phyloP scores from a whole-genome alignment of 2,797 vertebrate species.

The Gymnopithys bicolor region DNA sequence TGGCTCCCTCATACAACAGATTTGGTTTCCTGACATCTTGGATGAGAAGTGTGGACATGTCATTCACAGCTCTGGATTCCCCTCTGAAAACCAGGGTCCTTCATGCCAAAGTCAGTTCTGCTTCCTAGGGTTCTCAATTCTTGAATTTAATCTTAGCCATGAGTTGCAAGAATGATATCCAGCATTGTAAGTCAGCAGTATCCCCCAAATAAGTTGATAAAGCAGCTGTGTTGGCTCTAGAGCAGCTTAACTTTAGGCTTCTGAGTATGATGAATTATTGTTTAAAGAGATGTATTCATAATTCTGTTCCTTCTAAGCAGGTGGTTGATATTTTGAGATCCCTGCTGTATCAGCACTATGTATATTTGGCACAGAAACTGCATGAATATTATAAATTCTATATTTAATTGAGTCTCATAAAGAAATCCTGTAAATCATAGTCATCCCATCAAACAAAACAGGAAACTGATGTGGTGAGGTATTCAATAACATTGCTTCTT shows the following conservation, averaged over 20 bases:
- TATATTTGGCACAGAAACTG: conserved; percentile 66
- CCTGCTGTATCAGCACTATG: conserved; percentile 68
- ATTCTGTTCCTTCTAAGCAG: conserved; percentile 62
- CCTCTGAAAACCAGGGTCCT: not conserved
- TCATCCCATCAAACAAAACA: conserved; percentile 51
- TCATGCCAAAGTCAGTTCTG: not conserved
- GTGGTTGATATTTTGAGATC: conserved; percentile 70
- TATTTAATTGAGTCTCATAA: conserved; percentile 61
- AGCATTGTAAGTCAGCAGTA: conserved; percentile 30
- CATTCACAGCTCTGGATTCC: not conserved
- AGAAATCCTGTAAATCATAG: conserved; percentile 62
- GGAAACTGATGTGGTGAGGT: conserved; percentile 31
- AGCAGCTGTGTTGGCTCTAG: conserved; percentile 67
- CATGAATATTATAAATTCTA: conserved; percentile 64
- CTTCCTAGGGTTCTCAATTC: not conserved
- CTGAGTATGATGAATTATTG: conserved; percentile 69
- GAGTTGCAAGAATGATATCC: not conserved
- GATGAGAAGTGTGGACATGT: rapidly evolving
- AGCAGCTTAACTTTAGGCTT: conserved; percentile 55
- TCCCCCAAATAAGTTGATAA: conserved; percentile 39
- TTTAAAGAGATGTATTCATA: conserved; percentile 66
- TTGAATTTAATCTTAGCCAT: not conserved
- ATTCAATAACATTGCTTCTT: not conserved
- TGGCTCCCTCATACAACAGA: not conserved
- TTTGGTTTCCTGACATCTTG: rapidly evolving